Percentiles rank a stretch among this genome's conserved stretches.
These are phyloP conservation scores for Lycia hirtaria DNA, from an alignment of 2,888 invertebrate species.

Conservation along the genomic window DNA sequence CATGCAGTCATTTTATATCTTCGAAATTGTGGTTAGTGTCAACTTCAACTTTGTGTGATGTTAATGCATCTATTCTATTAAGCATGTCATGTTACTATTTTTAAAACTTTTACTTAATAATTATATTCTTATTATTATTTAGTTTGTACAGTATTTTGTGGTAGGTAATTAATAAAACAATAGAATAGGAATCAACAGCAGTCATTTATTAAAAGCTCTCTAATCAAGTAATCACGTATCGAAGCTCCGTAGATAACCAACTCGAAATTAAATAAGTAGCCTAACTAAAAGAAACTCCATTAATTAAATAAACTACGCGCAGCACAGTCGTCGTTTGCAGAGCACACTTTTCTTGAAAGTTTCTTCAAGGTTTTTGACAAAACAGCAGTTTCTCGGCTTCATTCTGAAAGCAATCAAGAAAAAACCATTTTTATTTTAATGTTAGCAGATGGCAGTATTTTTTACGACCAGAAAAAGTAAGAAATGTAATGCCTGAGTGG, in stretches of 20 bases:
- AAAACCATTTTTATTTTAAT: neutral
- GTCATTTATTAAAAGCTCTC: constrained; percentile 8
- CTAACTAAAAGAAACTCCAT: constrained; percentile 5
- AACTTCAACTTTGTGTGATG: too few relatives aligned
- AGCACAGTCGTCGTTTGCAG: constrained; percentile 23
- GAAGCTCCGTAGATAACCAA: neutral
- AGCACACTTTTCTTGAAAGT: constrained; percentile 7
- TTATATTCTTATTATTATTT: too few relatives aligned
- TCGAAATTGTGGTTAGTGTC: too few relatives aligned
- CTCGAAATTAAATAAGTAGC: neutral
- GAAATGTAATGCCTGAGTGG: too few relatives aligned
- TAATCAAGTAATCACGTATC: neutral
- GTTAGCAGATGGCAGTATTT: too few relatives aligned
- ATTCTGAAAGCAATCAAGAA: constrained; percentile 60
- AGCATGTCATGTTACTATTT: too few relatives aligned
- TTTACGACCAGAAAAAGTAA: too few relatives aligned
- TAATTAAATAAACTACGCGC: constrained; percentile 18
- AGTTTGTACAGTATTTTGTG: too few relatives aligned
- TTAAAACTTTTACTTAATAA: too few relatives aligned
- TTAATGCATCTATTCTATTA: too few relatives aligned
- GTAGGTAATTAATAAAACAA: neutral
- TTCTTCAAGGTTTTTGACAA: constrained; percentile 70
- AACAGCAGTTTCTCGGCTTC: constrained; percentile 78
- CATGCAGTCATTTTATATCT: too few relatives aligned
- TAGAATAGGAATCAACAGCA: neutral